Conservation (phyloP, 2,888 invertebrate species). For the Boloria selene region DNA sequence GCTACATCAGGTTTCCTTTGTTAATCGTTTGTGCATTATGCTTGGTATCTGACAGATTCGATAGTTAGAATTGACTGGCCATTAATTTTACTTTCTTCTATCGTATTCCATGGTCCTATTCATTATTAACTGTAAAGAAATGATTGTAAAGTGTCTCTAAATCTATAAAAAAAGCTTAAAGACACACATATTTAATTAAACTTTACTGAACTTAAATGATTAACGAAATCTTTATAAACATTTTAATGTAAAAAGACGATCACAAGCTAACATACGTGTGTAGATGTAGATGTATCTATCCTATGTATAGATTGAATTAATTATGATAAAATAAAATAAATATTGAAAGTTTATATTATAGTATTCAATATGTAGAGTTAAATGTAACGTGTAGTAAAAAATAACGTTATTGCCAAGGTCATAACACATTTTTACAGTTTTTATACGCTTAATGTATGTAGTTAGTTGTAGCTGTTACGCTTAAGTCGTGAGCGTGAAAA, state of each 20-base stretch:
- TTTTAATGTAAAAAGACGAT: too few relatives aligned
- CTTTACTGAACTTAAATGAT: too few relatives aligned
- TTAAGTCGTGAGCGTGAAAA: conserved; percentile 35
- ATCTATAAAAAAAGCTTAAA: too few relatives aligned
- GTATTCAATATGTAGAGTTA: background rate
- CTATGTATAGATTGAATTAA: too few relatives aligned
- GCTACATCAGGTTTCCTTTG: conserved; percentile 18
- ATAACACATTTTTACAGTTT: conserved; percentile 23
- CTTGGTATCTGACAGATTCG: conserved; percentile 49
- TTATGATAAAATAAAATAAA: too few relatives aligned
- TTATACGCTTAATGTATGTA: conserved; percentile 22
- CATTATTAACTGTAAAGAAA: background rate
- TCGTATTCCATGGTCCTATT: conserved; percentile 23
- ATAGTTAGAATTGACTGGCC: conserved; percentile 53
- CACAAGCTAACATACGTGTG: too few relatives aligned
- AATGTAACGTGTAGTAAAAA: background rate
- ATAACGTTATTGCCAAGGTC: conserved; percentile 13
- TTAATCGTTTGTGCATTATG: conserved; percentile 29
- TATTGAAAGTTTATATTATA: background rate
- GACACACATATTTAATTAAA: too few relatives aligned
- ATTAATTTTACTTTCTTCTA: conserved; percentile 52
- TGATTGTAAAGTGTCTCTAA: too few relatives aligned
- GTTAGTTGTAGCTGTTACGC: conserved; percentile 9
- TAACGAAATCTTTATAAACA: too few relatives aligned
- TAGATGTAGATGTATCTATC: too few relatives aligned